Percentiles rank a stretch among this genome's conserved stretches.
These are phyloP conservation scores for Setipinna tenuifilis DNA, from an alignment of 2,797 vertebrate species.

Conservation along the genomic window DNA sequence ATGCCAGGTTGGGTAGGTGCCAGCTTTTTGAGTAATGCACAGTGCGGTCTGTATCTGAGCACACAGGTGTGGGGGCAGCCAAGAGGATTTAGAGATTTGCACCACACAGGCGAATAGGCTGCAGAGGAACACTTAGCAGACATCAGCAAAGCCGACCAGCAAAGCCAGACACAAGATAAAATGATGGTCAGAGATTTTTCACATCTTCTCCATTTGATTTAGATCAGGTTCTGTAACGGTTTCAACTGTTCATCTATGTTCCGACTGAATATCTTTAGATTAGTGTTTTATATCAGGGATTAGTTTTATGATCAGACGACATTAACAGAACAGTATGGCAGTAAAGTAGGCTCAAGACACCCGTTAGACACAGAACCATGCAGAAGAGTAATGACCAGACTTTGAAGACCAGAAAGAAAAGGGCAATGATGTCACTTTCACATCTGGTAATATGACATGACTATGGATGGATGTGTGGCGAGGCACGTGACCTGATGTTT, in stretches of 20 bases:
- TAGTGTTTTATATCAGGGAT: neutral
- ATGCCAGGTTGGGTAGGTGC: neutral
- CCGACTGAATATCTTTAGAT: no score
- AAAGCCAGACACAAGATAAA: neutral
- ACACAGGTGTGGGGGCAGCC: neutral
- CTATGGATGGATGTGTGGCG: neutral
- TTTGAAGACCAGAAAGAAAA: neutral
- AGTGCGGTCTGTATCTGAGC: neutral
- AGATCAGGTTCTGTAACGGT: no score
- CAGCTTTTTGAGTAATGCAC: slow-evolving; percentile 1
- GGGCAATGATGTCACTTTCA: neutral
- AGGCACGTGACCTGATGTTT: neutral
- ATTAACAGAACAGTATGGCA: neutral
- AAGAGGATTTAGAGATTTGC: neutral
- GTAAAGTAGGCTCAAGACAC: neutral
- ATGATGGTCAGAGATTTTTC: neutral
- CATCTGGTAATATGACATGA: neutral
- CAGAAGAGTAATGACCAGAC: neutral
- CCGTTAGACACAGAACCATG: neutral
- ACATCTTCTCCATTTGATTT: no score
- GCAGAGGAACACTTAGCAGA: neutral
- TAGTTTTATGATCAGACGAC: neutral
- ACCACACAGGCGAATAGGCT: neutral
- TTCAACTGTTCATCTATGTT: no score
- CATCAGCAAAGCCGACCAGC: neutral